These are phyloP conservation scores for Myioborus melanocephalus DNA, from an alignment of 2,797 vertebrate species.

Conservation along the genomic window DNA sequence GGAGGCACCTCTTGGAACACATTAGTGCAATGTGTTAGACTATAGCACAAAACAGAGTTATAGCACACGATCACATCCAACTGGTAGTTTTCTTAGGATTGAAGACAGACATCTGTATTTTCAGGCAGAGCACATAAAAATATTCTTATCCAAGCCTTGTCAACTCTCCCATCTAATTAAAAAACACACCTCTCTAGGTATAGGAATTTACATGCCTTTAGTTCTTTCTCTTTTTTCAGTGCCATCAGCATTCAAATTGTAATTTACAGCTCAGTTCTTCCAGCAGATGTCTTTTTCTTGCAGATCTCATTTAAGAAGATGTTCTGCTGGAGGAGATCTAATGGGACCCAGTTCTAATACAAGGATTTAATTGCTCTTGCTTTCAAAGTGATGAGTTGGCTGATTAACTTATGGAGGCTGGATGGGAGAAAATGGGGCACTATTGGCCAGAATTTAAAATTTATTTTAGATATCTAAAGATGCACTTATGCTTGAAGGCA, in stretches of 20 bases:
- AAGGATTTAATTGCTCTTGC: slow-evolving; percentile 44
- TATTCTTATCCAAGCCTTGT: slow-evolving; percentile 51
- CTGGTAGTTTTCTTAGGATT: neutral
- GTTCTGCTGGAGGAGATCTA: slow-evolving; percentile 26
- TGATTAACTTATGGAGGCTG: slow-evolving; percentile 24
- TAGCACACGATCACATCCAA: neutral
- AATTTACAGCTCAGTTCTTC: slow-evolving; percentile 58
- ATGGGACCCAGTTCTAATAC: slow-evolving; percentile 16
- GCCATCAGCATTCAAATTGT: slow-evolving; percentile 43
- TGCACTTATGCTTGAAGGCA: neutral
- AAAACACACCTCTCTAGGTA: slow-evolving; percentile 38
- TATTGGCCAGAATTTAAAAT: neutral
- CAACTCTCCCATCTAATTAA: slow-evolving; percentile 61
- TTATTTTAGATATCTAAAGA: neutral
- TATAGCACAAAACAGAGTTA: neutral
- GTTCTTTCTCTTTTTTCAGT: neutral
- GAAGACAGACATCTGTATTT: neutral
- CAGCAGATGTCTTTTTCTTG: slow-evolving; percentile 33
- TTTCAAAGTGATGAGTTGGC: slow-evolving; percentile 58
- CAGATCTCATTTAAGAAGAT: slow-evolving; percentile 36
- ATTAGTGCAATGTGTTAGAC: neutral
- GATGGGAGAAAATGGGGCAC: neutral
- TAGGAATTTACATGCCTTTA: slow-evolving; percentile 31
- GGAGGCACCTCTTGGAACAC: neutral
- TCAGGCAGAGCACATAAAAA: slow-evolving; percentile 50